These are phyloP conservation scores for Scomberomorus guttatus DNA, from an alignment of 2,797 vertebrate genomes.

Conservation along the genomic window DNA sequence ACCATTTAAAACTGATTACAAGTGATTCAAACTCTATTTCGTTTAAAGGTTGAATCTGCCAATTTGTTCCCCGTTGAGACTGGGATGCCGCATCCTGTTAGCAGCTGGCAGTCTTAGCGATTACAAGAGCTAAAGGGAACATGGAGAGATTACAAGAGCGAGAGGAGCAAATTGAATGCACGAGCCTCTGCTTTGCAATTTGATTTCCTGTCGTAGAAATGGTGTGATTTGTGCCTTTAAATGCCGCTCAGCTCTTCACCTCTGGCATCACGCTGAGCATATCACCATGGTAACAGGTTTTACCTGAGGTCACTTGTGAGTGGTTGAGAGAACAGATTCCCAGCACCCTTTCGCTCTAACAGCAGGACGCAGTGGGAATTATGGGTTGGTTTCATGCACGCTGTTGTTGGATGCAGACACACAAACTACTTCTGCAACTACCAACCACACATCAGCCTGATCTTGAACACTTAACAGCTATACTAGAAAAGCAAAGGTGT, in stretches of 20 bases:
- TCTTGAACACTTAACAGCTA: not conserved
- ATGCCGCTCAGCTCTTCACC: constrained; percentile 55
- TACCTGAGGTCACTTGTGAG: constrained; percentile 66
- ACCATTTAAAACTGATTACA: constrained; percentile 52
- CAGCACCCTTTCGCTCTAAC: constrained; percentile 22
- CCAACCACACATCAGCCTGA: not conserved
- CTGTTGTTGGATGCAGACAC: not conserved
- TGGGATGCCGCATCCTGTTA: constrained; percentile 43
- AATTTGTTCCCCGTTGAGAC: constrained; percentile 54
- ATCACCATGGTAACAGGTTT: constrained; percentile 74
- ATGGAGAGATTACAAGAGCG: constrained; percentile 64
- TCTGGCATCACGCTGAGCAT: constrained; percentile 45
- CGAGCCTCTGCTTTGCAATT: constrained; percentile 25
- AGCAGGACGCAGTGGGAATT: constrained; percentile 39
- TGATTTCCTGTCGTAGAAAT: constrained; percentile 38
- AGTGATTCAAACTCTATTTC: constrained; percentile 48
- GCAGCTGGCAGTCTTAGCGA: constrained; percentile 50
- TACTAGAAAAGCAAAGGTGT: not conserved
- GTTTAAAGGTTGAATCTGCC: constrained; percentile 58
- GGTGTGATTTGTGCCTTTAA: constrained; percentile 45
- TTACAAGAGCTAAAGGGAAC: constrained; percentile 57
- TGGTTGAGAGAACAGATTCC: constrained; percentile 48
- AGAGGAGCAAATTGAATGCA: constrained; percentile 34
- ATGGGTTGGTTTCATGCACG: not conserved
- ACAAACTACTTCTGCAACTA: constrained; percentile 5